These are phyloP conservation scores for Cotesia chilonis DNA, from an alignment of 1,140 invertebrate genomes.

Conservation along the genomic window DNA sequence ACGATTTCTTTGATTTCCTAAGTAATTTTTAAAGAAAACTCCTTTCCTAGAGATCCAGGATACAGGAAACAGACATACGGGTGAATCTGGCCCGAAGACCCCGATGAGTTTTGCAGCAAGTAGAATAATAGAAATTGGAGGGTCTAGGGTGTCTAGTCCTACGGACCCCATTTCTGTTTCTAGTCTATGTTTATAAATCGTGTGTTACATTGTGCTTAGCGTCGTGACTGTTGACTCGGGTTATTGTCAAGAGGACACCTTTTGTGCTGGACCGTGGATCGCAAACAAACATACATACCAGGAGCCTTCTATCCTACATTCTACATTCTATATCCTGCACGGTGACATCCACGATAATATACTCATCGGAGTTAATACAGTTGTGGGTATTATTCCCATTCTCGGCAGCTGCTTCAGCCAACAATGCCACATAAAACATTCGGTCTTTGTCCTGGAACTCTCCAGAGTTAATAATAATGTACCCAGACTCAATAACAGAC, in stretches of 20 bases:
- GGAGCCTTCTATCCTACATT: conserved; percentile 30
- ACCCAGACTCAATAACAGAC: conserved; percentile 50
- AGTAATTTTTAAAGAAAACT: too few species aligned
- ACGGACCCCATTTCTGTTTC: conserved; percentile 16
- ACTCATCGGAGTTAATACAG: conserved; percentile 57
- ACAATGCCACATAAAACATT: conserved; percentile 14
- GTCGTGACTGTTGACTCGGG: conserved; percentile 63
- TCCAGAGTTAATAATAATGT: conserved; percentile 61
- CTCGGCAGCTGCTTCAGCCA: conserved; percentile 23
- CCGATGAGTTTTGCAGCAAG: too few species aligned
- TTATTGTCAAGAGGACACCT: conserved; percentile 61
- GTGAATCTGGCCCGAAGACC: too few species aligned
- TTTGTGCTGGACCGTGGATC: conserved; percentile 56
- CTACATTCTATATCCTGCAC: conserved; percentile 2
- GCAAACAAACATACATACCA: conserved; percentile 59
- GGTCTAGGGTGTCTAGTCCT: too few species aligned
- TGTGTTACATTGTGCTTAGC: conserved; percentile 61
- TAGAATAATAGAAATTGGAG: too few species aligned
- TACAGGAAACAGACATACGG: too few species aligned
- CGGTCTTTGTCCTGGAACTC: conserved; percentile 40
- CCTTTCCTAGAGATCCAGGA: too few species aligned
- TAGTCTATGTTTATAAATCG: conserved; percentile 58
- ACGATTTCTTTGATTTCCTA: too few species aligned
- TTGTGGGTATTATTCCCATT: conserved; percentile 45
- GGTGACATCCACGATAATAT: conserved; percentile 25